Conservation (phyloP, 2,888 invertebrate species). For the Hydriomena furcata region DNA sequence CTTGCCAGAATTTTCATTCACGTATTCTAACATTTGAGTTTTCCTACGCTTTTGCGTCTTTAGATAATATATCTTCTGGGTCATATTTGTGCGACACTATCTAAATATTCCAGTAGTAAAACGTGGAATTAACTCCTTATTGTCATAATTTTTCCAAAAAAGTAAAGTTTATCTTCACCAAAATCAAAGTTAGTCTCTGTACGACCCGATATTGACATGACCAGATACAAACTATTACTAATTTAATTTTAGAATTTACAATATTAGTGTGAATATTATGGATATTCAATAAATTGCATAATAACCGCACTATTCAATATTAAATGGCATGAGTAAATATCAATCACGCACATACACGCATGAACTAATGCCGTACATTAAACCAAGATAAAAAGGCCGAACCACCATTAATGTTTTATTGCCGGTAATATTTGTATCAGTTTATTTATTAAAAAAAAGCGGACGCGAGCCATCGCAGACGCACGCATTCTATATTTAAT, state of each 20-base stretch:
- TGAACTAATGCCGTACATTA: slow-evolving; percentile 52
- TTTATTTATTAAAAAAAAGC: slow-evolving; percentile 68
- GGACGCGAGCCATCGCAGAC: slow-evolving; percentile 66
- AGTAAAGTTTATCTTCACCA: too few relatives aligned
- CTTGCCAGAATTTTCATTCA: slow-evolving; percentile 21
- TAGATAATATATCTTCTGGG: slow-evolving; percentile 9
- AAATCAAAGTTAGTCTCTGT: too few relatives aligned
- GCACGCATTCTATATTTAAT: slow-evolving; percentile 70
- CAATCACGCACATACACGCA: slow-evolving; percentile 37
- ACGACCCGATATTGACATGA: too few relatives aligned
- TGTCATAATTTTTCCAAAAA: too few relatives aligned
- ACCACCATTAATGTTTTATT: slow-evolving; percentile 66
- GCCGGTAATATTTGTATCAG: slow-evolving; percentile 70
- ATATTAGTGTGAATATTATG: too few relatives aligned
- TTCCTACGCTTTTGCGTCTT: slow-evolving; percentile 7
- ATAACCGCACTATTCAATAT: neutral
- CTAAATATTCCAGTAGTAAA: neutral
- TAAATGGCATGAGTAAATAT: slow-evolving; percentile 32
- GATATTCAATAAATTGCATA: neutral
- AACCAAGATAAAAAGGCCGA: slow-evolving; percentile 57
- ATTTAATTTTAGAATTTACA: too few relatives aligned
- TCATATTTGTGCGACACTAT: too few relatives aligned
- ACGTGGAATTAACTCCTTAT: too few relatives aligned
- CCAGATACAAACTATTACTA: too few relatives aligned
- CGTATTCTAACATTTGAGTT: slow-evolving; percentile 19